phyloP scores from a whole-genome alignment of 2,797 vertebrate genomes.

The Thamnophis elegans region DNA sequence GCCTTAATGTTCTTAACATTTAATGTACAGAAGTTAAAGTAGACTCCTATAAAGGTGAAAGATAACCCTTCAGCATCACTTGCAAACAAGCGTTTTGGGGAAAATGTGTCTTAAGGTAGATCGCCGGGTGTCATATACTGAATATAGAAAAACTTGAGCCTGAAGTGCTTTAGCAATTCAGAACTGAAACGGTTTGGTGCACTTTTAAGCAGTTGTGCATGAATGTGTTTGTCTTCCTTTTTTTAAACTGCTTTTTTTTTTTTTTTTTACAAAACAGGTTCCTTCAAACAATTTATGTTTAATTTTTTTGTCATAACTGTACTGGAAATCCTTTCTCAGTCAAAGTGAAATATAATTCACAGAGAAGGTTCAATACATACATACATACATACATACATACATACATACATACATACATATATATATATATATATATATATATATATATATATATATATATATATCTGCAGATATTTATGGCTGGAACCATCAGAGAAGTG shows the following conservation, averaged over 20 bases:
- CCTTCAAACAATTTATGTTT: conserved; percentile 26
- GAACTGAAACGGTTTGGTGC: conserved; percentile 36
- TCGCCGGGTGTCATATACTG: conserved; percentile 10
- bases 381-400: too few relatives aligned
- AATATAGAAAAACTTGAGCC: conserved; percentile 18
- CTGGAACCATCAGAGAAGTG: conserved; percentile 58
- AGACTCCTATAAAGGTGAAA: conserved; percentile 55
- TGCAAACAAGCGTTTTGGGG: conserved; percentile 31
- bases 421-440: too few relatives aligned
- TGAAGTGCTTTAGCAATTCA: conserved; percentile 31
- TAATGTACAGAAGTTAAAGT: conserved; percentile 56
- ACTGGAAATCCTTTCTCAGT: conserved; percentile 35
- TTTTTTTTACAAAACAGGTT: conserved; percentile 3
- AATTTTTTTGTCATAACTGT: conserved; percentile 35
- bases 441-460: too few relatives aligned
- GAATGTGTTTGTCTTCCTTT: background rate
- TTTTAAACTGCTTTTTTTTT: conserved; percentile 8
- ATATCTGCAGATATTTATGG: conserved; percentile 31
- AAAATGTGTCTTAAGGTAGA: conserved; percentile 40
- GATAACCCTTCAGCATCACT: conserved; percentile 40
- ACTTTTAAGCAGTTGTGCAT: conserved; percentile 23
- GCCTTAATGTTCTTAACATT: conserved; percentile 67
- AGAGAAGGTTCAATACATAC: conserved; percentile 31
- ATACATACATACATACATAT: too few relatives aligned
- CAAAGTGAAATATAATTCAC: conserved; percentile 11